Evolutionary conservation across 2,797 vertebrate species (phyloP).

Genomic region (Cryptoprocta ferox): DNA sequence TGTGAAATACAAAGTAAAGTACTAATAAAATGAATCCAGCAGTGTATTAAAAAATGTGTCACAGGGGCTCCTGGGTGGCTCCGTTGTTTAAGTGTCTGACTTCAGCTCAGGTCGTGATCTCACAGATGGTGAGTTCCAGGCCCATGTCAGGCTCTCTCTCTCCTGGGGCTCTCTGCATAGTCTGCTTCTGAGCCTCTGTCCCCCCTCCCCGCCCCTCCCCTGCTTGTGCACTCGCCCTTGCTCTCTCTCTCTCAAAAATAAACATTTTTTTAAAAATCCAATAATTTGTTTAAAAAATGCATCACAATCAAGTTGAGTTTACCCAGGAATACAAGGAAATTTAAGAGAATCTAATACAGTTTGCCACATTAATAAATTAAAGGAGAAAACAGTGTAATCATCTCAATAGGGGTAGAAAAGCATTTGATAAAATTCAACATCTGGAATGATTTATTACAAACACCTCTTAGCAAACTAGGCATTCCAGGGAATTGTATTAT

Average conservation of each 20-base stretch:
- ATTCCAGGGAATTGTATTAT: neutral
- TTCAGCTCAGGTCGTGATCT: too few species aligned
- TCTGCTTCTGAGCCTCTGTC: too few species aligned
- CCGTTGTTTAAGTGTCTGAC: too few species aligned
- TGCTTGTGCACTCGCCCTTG: too few species aligned
- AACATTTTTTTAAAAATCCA: too few species aligned
- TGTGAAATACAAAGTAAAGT: neutral
- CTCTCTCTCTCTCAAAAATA: too few species aligned
- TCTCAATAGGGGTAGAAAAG: neutral
- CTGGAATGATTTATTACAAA: neutral
- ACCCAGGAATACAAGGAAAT: neutral
- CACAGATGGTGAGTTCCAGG: too few species aligned
- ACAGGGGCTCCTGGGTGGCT: neutral
- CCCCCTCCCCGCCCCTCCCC: too few species aligned
- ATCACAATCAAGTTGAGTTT: neutral
- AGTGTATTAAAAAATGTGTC: neutral
- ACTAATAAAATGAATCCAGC: neutral
- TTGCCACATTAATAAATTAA: neutral
- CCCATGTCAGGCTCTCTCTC: too few species aligned
- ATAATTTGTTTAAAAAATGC: neutral
- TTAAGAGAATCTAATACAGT: neutral
- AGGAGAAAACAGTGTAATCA: neutral
- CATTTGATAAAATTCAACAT: neutral
- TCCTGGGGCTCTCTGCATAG: too few species aligned
- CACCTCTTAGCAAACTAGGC: neutral